Percentiles rank a stretch among this genome's conserved stretches.
Evolutionary conservation across 2,113 vertebrate genomes (phyloP).

Genomic region (Oceanodroma tethys): DNA sequence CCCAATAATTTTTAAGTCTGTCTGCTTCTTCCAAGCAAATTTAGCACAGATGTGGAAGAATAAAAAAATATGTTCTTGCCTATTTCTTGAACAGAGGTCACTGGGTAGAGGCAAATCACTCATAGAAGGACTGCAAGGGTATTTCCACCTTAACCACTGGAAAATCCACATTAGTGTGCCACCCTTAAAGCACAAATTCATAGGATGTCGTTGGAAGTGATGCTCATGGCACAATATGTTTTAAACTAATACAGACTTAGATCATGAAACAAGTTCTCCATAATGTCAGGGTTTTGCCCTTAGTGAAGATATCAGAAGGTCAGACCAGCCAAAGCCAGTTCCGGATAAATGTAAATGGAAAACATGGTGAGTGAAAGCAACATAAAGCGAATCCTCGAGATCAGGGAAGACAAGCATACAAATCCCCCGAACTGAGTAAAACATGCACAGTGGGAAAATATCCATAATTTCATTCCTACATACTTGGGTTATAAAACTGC

Average conservation of each 20-base stretch:
- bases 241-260: background rate
- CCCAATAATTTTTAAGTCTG: background rate
- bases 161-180: background rate
- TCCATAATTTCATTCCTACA: background rate
- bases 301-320: background rate
- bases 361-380: background rate
- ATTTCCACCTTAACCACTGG: background rate
- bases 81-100: background rate
- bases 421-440: fast-evolving
- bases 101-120: background rate
- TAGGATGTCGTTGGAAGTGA: background rate
- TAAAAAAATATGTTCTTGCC: background rate
- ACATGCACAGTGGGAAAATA: background rate
- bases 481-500: background rate
- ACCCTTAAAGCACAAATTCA: background rate
- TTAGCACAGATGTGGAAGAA: background rate
- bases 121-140: background rate
- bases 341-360: background rate
- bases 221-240: background rate
- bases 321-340: background rate
- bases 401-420: background rate
- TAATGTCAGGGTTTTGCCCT: background rate
- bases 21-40: background rate
- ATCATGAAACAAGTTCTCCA: background rate
- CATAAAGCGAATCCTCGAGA: background rate